A percentile compares a stretch with the other conserved stretches of the same genome.
Conservation (phyloP, 1,140 invertebrate species). For the Himalopsyche phryganea region DNA sequence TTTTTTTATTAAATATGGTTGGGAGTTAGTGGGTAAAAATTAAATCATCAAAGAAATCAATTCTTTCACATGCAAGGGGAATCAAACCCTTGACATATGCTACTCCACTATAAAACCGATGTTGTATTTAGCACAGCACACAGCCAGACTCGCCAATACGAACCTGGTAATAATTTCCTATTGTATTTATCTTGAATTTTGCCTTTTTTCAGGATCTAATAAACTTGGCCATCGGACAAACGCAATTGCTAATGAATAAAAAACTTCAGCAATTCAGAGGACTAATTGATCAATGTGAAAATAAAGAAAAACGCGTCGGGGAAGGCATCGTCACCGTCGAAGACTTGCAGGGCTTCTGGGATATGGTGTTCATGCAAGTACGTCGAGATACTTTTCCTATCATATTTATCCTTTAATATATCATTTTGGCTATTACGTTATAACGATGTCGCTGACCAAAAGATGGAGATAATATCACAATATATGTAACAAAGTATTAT, state of each 20-base stretch:
- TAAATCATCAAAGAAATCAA: too few species aligned
- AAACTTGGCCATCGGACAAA: conserved; percentile 64
- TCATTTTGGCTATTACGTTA: background rate
- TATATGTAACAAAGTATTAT: background rate
- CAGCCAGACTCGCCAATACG: too few species aligned
- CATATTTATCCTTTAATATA: background rate
- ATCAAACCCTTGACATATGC: too few species aligned
- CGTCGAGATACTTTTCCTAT: background rate
- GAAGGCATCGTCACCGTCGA: conserved; percentile 55
- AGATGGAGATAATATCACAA: background rate
- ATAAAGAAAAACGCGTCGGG: conserved; percentile 38
- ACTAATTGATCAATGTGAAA: conserved; percentile 62
- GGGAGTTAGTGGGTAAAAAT: too few species aligned
- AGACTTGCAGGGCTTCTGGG: conserved; percentile 76
- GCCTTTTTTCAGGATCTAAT: conserved; percentile 53
- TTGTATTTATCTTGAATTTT: background rate
- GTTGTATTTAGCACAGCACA: too few species aligned
- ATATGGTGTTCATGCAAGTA: conserved; percentile 67
- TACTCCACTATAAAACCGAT: too few species aligned
- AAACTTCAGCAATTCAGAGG: conserved; percentile 65
- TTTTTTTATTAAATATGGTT: too few species aligned
- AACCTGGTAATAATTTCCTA: too few species aligned
- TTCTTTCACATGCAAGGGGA: too few species aligned
- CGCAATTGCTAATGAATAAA: conserved; percentile 62
- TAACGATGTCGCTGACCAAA: background rate